These are phyloP conservation scores for Rhinichthys klamathensis DNA, from an alignment of 2,113 vertebrate species.

Conservation along the genomic window DNA sequence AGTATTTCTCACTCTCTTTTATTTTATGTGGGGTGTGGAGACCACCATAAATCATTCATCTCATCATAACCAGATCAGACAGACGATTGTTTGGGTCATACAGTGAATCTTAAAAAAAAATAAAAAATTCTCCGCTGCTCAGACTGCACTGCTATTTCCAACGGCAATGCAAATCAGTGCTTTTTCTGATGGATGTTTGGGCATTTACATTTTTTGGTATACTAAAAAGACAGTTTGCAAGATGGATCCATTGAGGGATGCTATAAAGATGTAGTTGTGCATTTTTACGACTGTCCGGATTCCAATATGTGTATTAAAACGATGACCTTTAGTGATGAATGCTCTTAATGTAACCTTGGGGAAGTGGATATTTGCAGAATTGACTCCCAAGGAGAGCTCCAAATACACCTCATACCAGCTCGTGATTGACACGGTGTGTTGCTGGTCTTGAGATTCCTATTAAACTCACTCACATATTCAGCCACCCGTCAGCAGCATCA, in stretches of 20 bases:
- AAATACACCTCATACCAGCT: slow-evolving; percentile 4
- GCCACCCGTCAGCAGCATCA: slow-evolving; percentile 36
- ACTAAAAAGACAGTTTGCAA: slow-evolving; percentile 34
- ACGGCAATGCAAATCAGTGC: slow-evolving; percentile 24
- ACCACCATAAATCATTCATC: slow-evolving; percentile 56
- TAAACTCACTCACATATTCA: slow-evolving; percentile 54
- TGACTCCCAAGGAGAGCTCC: slow-evolving; percentile 1
- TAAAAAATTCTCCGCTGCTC: background rate
- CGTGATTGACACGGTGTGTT: slow-evolving; percentile 47
- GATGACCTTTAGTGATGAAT: background rate
- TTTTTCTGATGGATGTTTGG: slow-evolving; percentile 48
- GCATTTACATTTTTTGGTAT: slow-evolving; percentile 42
- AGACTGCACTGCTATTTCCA: slow-evolving; percentile 8
- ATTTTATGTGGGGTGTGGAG: slow-evolving; percentile 35
- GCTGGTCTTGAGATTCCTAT: slow-evolving; percentile 49
- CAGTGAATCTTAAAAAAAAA: slow-evolving; percentile 28
- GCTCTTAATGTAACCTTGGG: background rate
- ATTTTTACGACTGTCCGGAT: slow-evolving; percentile 30
- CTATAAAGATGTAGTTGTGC: slow-evolving; percentile 17
- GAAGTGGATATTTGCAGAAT: background rate
- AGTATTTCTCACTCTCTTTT: slow-evolving; percentile 37
- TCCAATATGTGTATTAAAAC: slow-evolving; percentile 20
- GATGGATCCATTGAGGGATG: slow-evolving; percentile 20
- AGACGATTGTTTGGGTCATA: slow-evolving; percentile 50
- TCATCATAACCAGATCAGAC: slow-evolving; percentile 55